phyloP scores from a whole-genome alignment of 2,113 vertebrate species.

The Trematomus loennbergii region DNA sequence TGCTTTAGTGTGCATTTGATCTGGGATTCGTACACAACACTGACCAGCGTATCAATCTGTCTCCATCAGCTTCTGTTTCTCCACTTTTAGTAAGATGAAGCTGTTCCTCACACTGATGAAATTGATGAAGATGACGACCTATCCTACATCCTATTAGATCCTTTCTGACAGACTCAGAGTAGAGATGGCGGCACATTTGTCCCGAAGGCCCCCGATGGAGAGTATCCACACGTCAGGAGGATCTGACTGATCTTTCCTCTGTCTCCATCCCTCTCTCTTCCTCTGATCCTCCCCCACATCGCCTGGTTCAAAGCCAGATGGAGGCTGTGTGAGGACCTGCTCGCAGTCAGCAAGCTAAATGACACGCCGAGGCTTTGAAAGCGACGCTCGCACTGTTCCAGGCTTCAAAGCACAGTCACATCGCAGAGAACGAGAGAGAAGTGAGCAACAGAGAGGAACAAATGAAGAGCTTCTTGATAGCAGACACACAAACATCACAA shows the following conservation, averaged over 20 bases:
- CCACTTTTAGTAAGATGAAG: too few relatives aligned
- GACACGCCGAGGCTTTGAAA: conserved; percentile 57
- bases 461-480: conserved; percentile 9
- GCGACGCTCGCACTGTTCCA: conserved; percentile 11
- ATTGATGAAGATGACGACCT: too few relatives aligned
- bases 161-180: conserved; percentile 22
- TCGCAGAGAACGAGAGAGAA: background rate
- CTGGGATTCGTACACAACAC: too few relatives aligned
- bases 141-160: background rate
- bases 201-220: conserved; percentile 13
- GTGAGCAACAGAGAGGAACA: background rate
- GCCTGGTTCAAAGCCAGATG: background rate
- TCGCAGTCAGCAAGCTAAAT: conserved; percentile 57
- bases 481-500: background rate
- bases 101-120: too few relatives aligned
- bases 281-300: conserved; percentile 56
- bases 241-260: conserved; percentile 51
- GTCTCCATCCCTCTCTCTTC: conserved; percentile 10
- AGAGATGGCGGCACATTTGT: conserved; percentile 4
- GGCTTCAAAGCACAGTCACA: conserved; percentile 65
- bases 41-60: too few relatives aligned
- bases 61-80: too few relatives aligned
- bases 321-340: conserved; percentile 39
- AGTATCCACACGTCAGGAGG: conserved; percentile 37
- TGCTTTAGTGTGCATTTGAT: too few relatives aligned